Percentiles rank a stretch among this genome's conserved stretches.
Conservation (phyloP, 2,113 vertebrate species). For the Oxyruncus cristatus region DNA sequence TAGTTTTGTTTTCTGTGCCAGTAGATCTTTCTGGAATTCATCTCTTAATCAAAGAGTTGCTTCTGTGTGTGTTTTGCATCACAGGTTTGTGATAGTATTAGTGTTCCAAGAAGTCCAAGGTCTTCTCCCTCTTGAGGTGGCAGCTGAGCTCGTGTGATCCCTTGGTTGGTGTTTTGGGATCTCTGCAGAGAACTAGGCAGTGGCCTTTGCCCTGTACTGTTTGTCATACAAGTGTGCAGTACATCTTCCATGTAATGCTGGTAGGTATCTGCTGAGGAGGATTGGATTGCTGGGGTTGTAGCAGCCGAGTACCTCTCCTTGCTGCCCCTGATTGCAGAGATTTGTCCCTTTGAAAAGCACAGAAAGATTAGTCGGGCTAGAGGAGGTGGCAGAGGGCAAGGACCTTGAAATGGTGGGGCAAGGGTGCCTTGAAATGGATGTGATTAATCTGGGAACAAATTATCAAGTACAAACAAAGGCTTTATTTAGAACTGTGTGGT, state of each 20-base stretch:
- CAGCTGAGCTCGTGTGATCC: rapidly evolving
- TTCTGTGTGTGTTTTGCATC: background rate
- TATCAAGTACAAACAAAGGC: background rate
- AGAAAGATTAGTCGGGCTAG: background rate
- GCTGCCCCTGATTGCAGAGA: background rate
- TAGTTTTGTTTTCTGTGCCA: background rate
- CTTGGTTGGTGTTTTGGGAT: background rate
- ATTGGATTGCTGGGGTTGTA: rapidly evolving
- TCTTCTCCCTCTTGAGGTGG: rapidly evolving
- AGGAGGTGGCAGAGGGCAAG: background rate
- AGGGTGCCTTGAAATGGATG: background rate
- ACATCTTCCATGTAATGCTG: background rate
- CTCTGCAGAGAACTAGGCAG: background rate
- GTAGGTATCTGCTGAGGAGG: background rate
- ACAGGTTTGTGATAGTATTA: rapidly evolving
- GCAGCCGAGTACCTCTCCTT: background rate
- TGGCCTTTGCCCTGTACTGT: background rate
- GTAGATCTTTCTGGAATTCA: background rate
- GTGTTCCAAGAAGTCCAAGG: background rate
- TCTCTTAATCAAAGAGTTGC: background rate
- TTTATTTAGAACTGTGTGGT: background rate
- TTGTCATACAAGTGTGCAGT: rapidly evolving
- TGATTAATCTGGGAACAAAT: background rate
- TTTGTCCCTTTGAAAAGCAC: background rate
- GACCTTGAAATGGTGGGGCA: background rate